A percentile compares a stretch with the other conserved stretches of the same genome.
Evolutionary conservation across 2,113 vertebrate genomes (phyloP).

Genomic region (Hyperopisus bebe): DNA sequence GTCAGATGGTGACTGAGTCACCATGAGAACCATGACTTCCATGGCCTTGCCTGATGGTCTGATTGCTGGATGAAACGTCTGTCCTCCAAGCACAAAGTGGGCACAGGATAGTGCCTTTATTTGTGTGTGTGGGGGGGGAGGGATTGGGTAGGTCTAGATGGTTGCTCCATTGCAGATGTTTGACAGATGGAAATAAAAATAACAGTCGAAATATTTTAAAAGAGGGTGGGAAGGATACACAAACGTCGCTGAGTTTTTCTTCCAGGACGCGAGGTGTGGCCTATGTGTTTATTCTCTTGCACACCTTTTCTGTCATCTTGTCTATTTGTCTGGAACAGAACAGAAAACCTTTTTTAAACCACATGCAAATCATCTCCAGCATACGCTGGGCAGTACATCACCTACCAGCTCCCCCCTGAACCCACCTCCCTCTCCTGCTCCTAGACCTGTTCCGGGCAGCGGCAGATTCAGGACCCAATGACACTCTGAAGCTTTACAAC

Average conservation of each 20-base stretch:
- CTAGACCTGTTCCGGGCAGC: constrained; percentile 65
- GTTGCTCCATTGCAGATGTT: neutral
- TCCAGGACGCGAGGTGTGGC: neutral
- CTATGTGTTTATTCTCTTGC: neutral
- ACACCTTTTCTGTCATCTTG: neutral
- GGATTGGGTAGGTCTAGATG: neutral
- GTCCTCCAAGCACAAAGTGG: neutral
- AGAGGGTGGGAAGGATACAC: neutral
- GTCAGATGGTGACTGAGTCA: neutral
- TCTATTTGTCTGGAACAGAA: neutral
- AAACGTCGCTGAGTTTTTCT: neutral
- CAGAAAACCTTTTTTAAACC: neutral
- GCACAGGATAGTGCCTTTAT: neutral
- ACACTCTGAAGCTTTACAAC: constrained; percentile 70
- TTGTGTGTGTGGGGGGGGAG: neutral
- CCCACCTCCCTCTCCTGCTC: neutral
- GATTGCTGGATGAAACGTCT: neutral
- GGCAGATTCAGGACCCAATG: constrained; percentile 63
- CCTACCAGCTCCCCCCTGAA: neutral
- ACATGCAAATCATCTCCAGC: neutral
- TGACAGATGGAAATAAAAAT: neutral
- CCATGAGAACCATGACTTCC: neutral
- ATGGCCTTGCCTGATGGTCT: neutral
- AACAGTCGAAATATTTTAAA: neutral
- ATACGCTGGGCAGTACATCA: neutral